A percentile compares a stretch with the other conserved stretches of the same genome.
Conservation (phyloP, 1,140 invertebrate species). For the Lineus longissimus region DNA sequence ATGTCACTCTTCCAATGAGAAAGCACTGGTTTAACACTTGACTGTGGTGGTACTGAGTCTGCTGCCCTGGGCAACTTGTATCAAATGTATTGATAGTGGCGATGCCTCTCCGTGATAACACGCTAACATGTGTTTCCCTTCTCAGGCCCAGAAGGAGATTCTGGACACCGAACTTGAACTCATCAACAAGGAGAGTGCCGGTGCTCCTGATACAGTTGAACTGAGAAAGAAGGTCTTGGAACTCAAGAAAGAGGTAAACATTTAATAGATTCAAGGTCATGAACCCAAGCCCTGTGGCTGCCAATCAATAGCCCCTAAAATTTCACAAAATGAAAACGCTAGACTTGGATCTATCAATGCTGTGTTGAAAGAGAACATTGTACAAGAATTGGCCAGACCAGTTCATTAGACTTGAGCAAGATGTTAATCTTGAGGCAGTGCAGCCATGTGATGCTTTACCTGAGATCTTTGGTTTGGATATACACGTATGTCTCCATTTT, state of each 20-base stretch:
- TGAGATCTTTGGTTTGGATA: too few species aligned
- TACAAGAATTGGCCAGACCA: too few species aligned
- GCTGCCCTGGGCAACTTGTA: too few species aligned
- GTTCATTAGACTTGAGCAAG: too few species aligned
- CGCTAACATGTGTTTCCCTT: conserved; percentile 2
- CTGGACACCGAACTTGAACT: conserved; percentile 83
- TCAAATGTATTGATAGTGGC: background rate
- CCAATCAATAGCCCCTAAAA: background rate
- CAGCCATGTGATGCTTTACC: too few species aligned
- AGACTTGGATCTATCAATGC: too few species aligned
- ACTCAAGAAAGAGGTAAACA: conserved; percentile 62
- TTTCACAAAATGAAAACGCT: background rate
- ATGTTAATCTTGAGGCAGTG: too few species aligned
- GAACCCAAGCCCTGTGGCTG: conserved; percentile 14
- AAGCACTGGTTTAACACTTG: too few species aligned
- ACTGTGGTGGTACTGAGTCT: too few species aligned
- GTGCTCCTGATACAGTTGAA: conserved; percentile 62
- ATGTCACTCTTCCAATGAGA: too few species aligned
- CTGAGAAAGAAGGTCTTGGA: conserved; percentile 69
- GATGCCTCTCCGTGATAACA: background rate
- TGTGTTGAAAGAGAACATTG: too few species aligned
- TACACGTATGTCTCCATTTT: background rate
- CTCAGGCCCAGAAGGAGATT: conserved; percentile 74
- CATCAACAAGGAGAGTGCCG: conserved; percentile 76
- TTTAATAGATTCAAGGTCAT: conserved; percentile 46